A percentile compares a stretch with the other conserved stretches of the same genome.
These are phyloP conservation scores for Eupithecia abbreviata DNA, from an alignment of 2,888 invertebrate species.

Conservation along the genomic window DNA sequence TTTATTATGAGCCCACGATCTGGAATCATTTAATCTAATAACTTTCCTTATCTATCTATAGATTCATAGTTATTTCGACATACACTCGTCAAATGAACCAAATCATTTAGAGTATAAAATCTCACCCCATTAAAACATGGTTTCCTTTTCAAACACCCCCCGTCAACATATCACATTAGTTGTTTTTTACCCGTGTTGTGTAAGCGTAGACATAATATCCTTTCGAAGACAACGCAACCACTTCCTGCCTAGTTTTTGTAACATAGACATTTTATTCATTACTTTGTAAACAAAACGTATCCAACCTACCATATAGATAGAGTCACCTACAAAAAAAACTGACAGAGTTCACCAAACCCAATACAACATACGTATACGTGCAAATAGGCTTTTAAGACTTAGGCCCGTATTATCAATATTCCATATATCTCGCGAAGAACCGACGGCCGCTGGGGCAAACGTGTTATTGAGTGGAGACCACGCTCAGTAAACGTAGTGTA, in stretches of 20 bases:
- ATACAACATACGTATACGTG: neutral
- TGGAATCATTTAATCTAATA: no score
- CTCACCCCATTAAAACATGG: neutral
- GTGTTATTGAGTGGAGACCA: no score
- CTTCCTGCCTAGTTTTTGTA: slow-evolving; percentile 25
- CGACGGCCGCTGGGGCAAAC: no score
- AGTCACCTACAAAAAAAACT: neutral
- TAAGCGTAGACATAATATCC: slow-evolving; percentile 9
- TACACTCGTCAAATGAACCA: neutral
- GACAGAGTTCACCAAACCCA: neutral
- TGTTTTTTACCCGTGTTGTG: slow-evolving; percentile 1
- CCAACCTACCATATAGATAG: neutral
- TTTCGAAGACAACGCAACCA: slow-evolving; percentile 15
- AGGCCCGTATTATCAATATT: no score
- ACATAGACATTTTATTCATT: slow-evolving; percentile 16
- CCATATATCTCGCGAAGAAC: no score
- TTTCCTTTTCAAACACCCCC: neutral
- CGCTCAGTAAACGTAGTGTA: no score
- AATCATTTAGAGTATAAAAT: neutral
- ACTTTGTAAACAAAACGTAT: slow-evolving; percentile 11
- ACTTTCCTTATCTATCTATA: no score
- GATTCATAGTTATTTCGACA: neutral
- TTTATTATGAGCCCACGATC: no score
- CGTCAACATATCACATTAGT: neutral
- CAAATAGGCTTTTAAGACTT: no score